These are phyloP conservation scores for Phalanger gymnotis DNA, from an alignment of 2,797 vertebrate species.

Conservation along the genomic window DNA sequence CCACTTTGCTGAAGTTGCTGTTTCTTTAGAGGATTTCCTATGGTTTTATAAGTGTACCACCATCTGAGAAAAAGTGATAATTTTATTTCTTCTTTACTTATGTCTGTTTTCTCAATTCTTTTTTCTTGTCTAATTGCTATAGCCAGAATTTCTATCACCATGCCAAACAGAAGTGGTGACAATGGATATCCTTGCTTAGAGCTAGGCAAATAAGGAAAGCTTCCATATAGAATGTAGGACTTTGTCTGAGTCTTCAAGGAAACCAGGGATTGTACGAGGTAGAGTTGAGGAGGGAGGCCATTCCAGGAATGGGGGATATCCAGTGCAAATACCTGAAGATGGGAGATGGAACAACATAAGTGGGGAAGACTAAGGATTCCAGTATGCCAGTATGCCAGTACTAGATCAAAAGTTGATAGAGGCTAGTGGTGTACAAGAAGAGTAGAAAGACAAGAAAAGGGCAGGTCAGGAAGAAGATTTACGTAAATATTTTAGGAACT, in stretches of 20 bases:
- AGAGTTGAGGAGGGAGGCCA: not conserved
- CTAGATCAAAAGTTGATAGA: not conserved
- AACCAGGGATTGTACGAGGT: not conserved
- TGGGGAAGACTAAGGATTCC: not conserved
- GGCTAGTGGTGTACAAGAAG: not conserved
- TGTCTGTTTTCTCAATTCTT: not conserved
- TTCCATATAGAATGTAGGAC: not conserved
- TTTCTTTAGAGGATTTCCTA: not conserved
- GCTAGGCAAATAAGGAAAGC: not conserved
- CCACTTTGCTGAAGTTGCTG: not conserved
- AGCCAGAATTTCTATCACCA: not conserved
- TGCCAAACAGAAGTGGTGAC: not conserved
- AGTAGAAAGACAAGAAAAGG: not conserved
- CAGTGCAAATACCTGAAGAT: not conserved
- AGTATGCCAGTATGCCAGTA: no score
- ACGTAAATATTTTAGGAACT: not conserved
- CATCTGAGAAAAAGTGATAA: not conserved
- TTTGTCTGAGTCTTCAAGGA: not conserved
- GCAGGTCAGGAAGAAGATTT: not conserved
- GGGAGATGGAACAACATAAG: not conserved
- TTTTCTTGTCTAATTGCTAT: not conserved
- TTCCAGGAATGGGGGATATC: not conserved
- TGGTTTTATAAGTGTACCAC: not conserved
- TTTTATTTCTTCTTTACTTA: not conserved
- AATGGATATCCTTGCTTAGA: not conserved